Evolutionary conservation across 2,888 invertebrate species (phyloP).

Genomic region (Emmelina monodactyla): DNA sequence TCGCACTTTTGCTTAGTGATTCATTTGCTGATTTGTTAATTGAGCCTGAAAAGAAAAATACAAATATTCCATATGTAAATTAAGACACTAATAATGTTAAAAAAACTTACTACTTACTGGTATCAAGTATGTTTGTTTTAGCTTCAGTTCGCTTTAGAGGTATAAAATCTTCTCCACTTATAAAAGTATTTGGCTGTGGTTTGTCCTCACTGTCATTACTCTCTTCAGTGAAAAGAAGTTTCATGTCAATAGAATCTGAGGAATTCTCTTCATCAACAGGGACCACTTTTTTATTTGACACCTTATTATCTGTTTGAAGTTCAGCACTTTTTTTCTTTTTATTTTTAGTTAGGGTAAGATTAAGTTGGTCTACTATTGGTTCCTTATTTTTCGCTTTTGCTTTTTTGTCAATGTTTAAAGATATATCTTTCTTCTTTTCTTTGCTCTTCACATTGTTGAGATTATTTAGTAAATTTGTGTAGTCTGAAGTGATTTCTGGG

Average conservation of each 20-base stretch:
- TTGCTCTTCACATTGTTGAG: slow-evolving; percentile 28
- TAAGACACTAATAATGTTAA: background rate
- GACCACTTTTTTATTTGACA: slow-evolving; percentile 10
- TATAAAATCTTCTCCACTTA: slow-evolving; percentile 25
- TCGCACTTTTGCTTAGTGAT: too few relatives aligned
- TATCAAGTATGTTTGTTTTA: slow-evolving; percentile 34
- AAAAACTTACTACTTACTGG: slow-evolving; percentile 24
- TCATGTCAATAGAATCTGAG: slow-evolving; percentile 43
- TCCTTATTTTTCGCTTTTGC: slow-evolving; percentile 25
- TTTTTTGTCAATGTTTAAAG: slow-evolving; percentile 36
- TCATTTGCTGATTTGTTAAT: too few relatives aligned
- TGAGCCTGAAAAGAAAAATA: too few relatives aligned
- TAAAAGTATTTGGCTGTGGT: slow-evolving; percentile 13
- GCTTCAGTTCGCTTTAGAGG: slow-evolving; percentile 34
- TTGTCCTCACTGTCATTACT: slow-evolving; percentile 32
- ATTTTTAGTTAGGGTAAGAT: slow-evolving; percentile 36
- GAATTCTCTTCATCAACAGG: slow-evolving; percentile 22
- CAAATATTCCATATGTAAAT: too few relatives aligned
- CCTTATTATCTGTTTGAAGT: slow-evolving; percentile 11
- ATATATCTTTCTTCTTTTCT: slow-evolving; percentile 28
- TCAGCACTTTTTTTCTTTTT: slow-evolving; percentile 19
- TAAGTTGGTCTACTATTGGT: slow-evolving; percentile 40
- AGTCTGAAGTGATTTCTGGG: slow-evolving; percentile 41
- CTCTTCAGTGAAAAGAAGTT: slow-evolving; percentile 45
- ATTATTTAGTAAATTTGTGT: slow-evolving; percentile 36